Conservation (phyloP, 2,113 vertebrate genomes). For the Rissa tridactyla region DNA sequence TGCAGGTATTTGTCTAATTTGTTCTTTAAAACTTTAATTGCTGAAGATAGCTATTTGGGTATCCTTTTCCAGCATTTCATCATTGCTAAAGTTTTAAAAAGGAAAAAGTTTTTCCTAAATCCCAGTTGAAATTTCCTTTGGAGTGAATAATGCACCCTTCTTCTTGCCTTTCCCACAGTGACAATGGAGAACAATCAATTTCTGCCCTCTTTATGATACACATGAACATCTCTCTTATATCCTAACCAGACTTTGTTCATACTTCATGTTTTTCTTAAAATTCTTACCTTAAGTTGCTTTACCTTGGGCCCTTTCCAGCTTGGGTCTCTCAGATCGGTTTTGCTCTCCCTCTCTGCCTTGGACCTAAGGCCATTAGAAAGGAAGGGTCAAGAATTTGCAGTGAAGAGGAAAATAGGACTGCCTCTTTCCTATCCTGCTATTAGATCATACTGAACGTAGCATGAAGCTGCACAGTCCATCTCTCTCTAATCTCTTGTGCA, state of each 20-base stretch:
- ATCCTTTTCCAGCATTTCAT: not conserved
- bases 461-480: not conserved
- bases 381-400: not conserved
- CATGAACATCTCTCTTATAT: not conserved
- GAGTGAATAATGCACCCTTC: not conserved
- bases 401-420: not conserved
- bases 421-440: not conserved
- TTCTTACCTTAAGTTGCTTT: not conserved
- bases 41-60: not conserved
- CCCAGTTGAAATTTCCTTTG: not conserved
- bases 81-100: not conserved
- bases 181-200: not conserved
- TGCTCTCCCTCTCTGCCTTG: not conserved
- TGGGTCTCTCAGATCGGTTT: not conserved
- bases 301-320: not conserved
- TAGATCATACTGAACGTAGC: not conserved
- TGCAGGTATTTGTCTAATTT: not conserved
- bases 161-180: not conserved
- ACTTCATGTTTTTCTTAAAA: not conserved
- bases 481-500: not conserved
- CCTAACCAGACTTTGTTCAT: not conserved
- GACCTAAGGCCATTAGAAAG: not conserved
- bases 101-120: not conserved
- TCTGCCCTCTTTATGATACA: not conserved
- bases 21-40: not conserved